Conservation (phyloP, 2,888 invertebrate species). For the Machimus atricapillus region DNA sequence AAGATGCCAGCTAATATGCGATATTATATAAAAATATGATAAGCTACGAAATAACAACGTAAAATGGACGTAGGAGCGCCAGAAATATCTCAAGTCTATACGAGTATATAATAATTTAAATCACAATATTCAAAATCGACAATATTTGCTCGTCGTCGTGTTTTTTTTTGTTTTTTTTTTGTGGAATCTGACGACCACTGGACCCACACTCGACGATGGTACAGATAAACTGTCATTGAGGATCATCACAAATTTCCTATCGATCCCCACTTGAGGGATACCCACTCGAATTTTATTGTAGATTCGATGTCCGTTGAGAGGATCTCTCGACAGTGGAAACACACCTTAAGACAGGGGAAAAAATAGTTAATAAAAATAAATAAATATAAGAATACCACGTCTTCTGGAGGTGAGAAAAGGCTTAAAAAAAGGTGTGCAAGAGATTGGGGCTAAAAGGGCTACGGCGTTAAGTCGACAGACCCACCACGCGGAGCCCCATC, state of each 20-base stretch:
- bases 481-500: not conserved
- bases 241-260: not conserved
- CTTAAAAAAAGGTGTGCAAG: not conserved
- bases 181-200: not conserved
- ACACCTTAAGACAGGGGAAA: not conserved
- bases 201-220: not conserved
- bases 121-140: not conserved
- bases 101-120: too few relatives aligned
- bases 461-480: not conserved
- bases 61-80: too few relatives aligned
- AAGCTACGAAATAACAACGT: too few relatives aligned
- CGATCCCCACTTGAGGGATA: constrained; percentile 3
- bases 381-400: not conserved
- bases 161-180: too few relatives aligned
- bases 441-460: not conserved
- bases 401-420: not conserved
- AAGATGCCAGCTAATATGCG: too few relatives aligned
- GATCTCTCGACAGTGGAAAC: not conserved
- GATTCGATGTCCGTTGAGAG: not conserved
- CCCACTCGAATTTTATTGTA: not conserved
- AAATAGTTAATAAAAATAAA: not conserved
- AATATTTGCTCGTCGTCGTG: not conserved
- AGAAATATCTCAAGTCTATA: too few relatives aligned
- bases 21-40: too few relatives aligned
- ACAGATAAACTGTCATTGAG: constrained; percentile 25